phyloP scores from a whole-genome alignment of 53 echinoderm and acorn worm genomes.

The Echinometra lucunter region DNA sequence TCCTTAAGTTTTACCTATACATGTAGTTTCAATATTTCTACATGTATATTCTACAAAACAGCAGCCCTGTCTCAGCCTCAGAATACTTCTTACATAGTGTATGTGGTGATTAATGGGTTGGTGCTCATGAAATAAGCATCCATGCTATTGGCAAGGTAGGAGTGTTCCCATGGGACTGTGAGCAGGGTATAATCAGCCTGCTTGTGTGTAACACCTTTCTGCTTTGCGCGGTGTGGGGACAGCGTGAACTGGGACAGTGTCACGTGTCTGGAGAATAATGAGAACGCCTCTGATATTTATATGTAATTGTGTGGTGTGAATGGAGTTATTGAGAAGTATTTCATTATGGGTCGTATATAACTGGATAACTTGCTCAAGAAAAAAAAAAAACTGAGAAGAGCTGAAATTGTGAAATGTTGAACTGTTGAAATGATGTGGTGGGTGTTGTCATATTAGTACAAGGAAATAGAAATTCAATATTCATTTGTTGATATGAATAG shows the following conservation, averaged over 20 bases:
- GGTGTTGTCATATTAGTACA: background rate
- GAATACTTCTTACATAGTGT: background rate
- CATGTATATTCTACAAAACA: background rate
- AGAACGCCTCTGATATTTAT: background rate
- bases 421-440: background rate
- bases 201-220: background rate
- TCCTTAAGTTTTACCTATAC: background rate
- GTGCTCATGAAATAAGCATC: slow-evolving; percentile 31
- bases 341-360: background rate
- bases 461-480: background rate
- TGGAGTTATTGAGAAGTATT: background rate
- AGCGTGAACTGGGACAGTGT: background rate
- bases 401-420: background rate
- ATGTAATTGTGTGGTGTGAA: background rate
- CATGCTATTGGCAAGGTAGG: background rate
- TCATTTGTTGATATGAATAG: background rate
- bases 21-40: background rate
- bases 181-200: background rate
- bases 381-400: background rate
- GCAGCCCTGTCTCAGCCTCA: background rate
- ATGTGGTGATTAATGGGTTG: slow-evolving; percentile 14
- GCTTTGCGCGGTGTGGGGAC: background rate
- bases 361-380: too few species aligned
- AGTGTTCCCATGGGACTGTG: background rate
- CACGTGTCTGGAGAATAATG: background rate